A percentile compares a stretch with the other conserved stretches of the same genome.
Evolutionary conservation across 2,113 vertebrate species (phyloP).

Genomic region (Vulpes lagopus): DNA sequence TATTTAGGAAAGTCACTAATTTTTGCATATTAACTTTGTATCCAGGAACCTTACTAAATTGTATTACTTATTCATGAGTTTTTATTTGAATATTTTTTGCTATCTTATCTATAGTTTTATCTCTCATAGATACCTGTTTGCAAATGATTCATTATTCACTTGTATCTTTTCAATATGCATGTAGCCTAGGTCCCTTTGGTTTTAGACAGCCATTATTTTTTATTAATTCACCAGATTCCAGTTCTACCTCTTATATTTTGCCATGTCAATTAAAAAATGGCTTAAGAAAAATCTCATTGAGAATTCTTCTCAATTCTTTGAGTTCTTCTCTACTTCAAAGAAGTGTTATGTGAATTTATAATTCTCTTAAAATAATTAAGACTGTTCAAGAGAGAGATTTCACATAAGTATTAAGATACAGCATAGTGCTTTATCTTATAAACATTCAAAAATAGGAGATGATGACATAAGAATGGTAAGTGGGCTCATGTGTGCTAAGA

Average conservation of each 20-base stretch:
- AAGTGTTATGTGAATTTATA: background rate
- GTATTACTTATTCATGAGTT: background rate
- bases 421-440: background rate
- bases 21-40: background rate
- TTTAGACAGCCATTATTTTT: background rate
- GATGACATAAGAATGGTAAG: background rate
- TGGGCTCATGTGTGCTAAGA: background rate
- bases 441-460: conserved; percentile 41
- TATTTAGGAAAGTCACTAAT: background rate
- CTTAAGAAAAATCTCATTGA: background rate
- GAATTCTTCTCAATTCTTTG: background rate
- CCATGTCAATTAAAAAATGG: background rate
- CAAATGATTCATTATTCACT: background rate
- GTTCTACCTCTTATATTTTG: background rate
- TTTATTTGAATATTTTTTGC: background rate
- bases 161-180: background rate
- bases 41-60: background rate
- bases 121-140: background rate
- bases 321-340: background rate
- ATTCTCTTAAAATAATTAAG: conserved; percentile 51
- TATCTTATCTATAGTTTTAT: background rate
- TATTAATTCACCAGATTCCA: background rate
- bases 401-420: conserved; percentile 20
- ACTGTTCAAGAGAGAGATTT: conserved; percentile 13
- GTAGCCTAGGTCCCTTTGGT: background rate